phyloP scores from a whole-genome alignment of 1,140 invertebrate species.

The Drosophila malerkotliana region DNA sequence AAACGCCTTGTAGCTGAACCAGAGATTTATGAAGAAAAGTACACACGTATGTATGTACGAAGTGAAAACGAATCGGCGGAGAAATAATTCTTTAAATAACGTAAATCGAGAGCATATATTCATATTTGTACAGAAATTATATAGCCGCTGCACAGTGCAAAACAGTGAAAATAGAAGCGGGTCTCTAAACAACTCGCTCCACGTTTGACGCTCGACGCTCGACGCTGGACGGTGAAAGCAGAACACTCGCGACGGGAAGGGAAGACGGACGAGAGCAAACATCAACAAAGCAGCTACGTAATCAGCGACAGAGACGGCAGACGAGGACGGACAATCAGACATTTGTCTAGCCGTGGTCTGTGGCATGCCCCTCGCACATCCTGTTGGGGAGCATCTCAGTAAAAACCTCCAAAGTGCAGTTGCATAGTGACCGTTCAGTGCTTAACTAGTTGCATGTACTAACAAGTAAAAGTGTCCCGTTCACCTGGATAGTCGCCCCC shows the following conservation, averaged over 20 bases:
- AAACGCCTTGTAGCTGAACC: conserved; percentile 75
- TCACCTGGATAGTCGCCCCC: neutral
- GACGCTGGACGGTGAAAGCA: conserved; percentile 63
- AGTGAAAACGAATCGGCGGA: neutral
- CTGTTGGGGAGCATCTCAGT: neutral
- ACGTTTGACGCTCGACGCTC: conserved; percentile 12
- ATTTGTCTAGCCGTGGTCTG: conserved; percentile 36
- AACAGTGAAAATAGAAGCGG: conserved; percentile 12
- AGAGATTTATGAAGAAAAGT: conserved; percentile 4
- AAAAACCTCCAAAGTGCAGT: neutral
- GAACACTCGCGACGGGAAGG: neutral
- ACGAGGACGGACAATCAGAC: conserved; percentile 20
- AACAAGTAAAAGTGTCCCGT: neutral
- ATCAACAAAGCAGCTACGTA: conserved; percentile 33
- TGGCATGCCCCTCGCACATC: conserved; percentile 2
- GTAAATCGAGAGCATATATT: conserved; percentile 42
- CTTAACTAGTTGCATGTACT: neutral
- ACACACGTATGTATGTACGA: conserved; percentile 23
- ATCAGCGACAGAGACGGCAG: conserved; percentile 1
- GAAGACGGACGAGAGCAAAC: conserved; percentile 15
- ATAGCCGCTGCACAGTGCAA: conserved; percentile 41
- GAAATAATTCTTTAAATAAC: conserved; percentile 41
- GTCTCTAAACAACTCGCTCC: conserved; percentile 41
- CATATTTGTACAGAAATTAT: conserved; percentile 55
- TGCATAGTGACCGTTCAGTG: neutral